phyloP scores from a whole-genome alignment of 1,140 invertebrate genomes.

The Drosophila ficusphila region DNA sequence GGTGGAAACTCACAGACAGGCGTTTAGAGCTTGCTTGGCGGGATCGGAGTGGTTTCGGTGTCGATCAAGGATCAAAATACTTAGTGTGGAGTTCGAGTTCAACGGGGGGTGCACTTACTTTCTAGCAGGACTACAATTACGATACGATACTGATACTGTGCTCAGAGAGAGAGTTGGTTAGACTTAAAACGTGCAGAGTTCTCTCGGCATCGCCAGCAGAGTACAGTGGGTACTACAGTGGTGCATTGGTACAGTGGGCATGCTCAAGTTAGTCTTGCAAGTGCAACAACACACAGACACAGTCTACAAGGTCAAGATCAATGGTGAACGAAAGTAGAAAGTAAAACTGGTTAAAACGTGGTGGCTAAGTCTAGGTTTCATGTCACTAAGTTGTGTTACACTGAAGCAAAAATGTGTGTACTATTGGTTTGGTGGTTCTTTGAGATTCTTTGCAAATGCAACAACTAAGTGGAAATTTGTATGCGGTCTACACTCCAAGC shows the following conservation, averaged over 20 bases:
- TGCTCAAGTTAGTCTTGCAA: slow-evolving; percentile 37
- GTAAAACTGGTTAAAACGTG: slow-evolving; percentile 51
- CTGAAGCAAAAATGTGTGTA: slow-evolving; percentile 7
- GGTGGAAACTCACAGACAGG: slow-evolving; percentile 62
- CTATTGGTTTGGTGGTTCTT: neutral
- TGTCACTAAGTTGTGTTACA: slow-evolving; percentile 16
- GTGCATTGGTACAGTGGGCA: slow-evolving; percentile 46
- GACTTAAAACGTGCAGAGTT: slow-evolving; percentile 68
- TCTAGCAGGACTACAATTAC: slow-evolving; percentile 57
- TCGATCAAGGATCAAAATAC: slow-evolving; percentile 26
- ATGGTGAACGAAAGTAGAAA: slow-evolving; percentile 63
- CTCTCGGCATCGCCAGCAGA: slow-evolving; percentile 30
- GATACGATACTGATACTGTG: slow-evolving; percentile 42
- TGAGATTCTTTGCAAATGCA: slow-evolving; percentile 24
- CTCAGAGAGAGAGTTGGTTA: slow-evolving; percentile 56
- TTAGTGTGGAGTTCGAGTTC: slow-evolving; percentile 28
- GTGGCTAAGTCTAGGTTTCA: slow-evolving; percentile 25
- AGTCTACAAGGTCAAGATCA: slow-evolving; percentile 46
- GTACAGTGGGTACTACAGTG: slow-evolving; percentile 31
- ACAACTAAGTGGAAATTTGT: slow-evolving; percentile 35
- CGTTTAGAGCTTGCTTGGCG: slow-evolving; percentile 43
- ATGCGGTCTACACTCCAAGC: slow-evolving; percentile 30
- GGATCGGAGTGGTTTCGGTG: slow-evolving; percentile 34
- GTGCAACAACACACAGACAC: slow-evolving; percentile 58
- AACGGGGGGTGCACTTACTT: slow-evolving; percentile 50